phyloP scores from a whole-genome alignment of 1,140 invertebrate genomes.

The Aphaenogaster ashmeadi region DNA sequence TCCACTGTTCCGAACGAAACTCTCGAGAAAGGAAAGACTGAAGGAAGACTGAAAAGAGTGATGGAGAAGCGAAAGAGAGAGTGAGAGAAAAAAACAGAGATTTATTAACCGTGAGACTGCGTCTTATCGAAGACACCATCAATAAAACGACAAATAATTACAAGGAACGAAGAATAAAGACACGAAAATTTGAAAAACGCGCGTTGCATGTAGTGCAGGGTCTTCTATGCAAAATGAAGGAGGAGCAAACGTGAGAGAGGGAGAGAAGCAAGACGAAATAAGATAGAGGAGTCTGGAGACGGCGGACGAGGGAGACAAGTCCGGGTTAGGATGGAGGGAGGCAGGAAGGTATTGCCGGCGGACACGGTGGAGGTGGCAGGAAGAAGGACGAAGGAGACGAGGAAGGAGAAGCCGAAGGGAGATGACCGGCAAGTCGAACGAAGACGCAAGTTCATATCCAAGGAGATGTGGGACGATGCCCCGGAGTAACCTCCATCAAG shows the following conservation, averaged over 20 bases:
- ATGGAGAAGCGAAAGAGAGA: slow-evolving; percentile 19
- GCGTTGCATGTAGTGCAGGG: no score
- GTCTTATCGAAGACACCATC: background rate
- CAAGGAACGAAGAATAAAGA: background rate
- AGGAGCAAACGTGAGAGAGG: slow-evolving; percentile 33
- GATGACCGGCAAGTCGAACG: slow-evolving; percentile 79
- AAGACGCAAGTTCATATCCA: slow-evolving; percentile 85
- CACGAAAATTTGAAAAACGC: slow-evolving; percentile 4
- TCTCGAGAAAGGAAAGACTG: slow-evolving; percentile 3
- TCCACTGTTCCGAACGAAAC: background rate
- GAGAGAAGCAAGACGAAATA: slow-evolving; percentile 55
- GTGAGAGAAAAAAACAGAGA: background rate
- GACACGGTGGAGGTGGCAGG: slow-evolving; percentile 61
- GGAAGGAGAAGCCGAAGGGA: slow-evolving; percentile 73
- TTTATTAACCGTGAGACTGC: slow-evolving; percentile 22
- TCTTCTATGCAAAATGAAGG: slow-evolving; percentile 23
- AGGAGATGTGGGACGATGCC: slow-evolving; percentile 86
- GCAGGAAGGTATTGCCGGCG: slow-evolving; percentile 53
- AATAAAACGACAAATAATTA: slow-evolving; percentile 5
- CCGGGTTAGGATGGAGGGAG: slow-evolving; percentile 27
- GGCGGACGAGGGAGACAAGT: slow-evolving; percentile 32
- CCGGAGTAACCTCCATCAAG: slow-evolving; percentile 87
- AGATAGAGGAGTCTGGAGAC: slow-evolving; percentile 40
- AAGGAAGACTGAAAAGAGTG: background rate
- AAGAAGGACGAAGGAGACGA: slow-evolving; percentile 78